Evolutionary conservation across 2,888 invertebrate genomes (phyloP).

Genomic region (Calephelis perditalis): DNA sequence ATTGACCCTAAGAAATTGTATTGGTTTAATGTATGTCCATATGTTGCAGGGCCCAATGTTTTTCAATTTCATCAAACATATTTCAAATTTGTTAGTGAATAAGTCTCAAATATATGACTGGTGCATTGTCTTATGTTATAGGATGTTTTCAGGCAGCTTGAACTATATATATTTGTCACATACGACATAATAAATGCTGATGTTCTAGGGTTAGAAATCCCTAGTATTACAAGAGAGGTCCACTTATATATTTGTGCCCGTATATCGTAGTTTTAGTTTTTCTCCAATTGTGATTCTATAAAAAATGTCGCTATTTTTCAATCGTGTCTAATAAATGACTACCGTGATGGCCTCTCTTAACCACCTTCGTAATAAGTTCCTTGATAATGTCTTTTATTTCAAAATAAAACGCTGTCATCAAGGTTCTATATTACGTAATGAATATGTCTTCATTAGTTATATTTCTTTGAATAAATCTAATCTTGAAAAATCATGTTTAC

Average conservation of each 20-base stretch:
- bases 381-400: slow-evolving; percentile 69
- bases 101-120: slow-evolving; percentile 9
- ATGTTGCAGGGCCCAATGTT: slow-evolving; percentile 17
- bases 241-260: too few relatives aligned
- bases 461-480: slow-evolving; percentile 16
- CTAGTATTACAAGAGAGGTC: not conserved
- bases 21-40: slow-evolving; percentile 15
- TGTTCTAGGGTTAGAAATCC: slow-evolving; percentile 1
- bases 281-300: too few relatives aligned
- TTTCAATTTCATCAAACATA: slow-evolving; percentile 11
- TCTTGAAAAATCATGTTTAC: slow-evolving; percentile 48
- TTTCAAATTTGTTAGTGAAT: slow-evolving; percentile 8
- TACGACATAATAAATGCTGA: slow-evolving; percentile 1
- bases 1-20: slow-evolving; percentile 12
- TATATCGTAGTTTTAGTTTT: not conserved
- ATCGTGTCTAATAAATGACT: too few relatives aligned
- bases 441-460: slow-evolving; percentile 24
- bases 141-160: slow-evolving; percentile 4
- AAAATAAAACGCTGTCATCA: slow-evolving; percentile 67
- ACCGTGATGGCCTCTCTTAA: not conserved
- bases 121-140: slow-evolving; percentile 12
- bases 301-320: too few relatives aligned
- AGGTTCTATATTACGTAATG: slow-evolving; percentile 44
- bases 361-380: slow-evolving; percentile 46
- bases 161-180: slow-evolving; percentile 4